phyloP scores from a whole-genome alignment of 2,113 vertebrate species.

The Xyliphius kryptos region DNA sequence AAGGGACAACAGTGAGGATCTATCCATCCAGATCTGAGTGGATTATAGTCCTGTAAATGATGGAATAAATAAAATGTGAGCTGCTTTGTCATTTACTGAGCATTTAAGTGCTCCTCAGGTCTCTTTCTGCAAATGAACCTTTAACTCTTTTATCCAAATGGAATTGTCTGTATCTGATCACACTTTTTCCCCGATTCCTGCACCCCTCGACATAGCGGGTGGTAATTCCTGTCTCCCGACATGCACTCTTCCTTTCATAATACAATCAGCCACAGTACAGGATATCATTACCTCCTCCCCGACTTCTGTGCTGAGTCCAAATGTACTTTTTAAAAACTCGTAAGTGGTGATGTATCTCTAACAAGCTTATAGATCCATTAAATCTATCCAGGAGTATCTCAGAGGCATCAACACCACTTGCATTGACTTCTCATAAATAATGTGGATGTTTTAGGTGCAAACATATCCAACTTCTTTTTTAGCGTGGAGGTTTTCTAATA shows the following conservation, averaged over 20 bases:
- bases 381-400: constrained; percentile 34
- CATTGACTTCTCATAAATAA: constrained; percentile 15
- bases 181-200: background rate
- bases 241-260: constrained; percentile 41
- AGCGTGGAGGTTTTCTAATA: background rate
- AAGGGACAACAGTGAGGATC: too few species aligned
- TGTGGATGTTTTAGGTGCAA: constrained; percentile 19
- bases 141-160: constrained; percentile 20
- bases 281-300: constrained; percentile 53
- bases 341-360: constrained; percentile 56
- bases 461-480: constrained; percentile 3
- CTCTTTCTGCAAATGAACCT: constrained; percentile 13
- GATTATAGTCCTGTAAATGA: constrained; percentile 3
- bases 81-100: constrained; percentile 10
- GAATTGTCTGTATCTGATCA: constrained; percentile 5
- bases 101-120: constrained; percentile 3
- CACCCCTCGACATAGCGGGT: background rate
- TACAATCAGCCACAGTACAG: constrained; percentile 47
- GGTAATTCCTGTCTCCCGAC: constrained; percentile 24
- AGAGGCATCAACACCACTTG: background rate
- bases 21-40: background rate
- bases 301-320: constrained; percentile 54
- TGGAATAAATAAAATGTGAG: constrained; percentile 11
- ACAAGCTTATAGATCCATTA: constrained; percentile 66
- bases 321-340: constrained; percentile 43